These are phyloP conservation scores for Anthopleura xanthogrammica DNA, from an alignment of 92 coral and sea anemone species.

Conservation along the genomic window DNA sequence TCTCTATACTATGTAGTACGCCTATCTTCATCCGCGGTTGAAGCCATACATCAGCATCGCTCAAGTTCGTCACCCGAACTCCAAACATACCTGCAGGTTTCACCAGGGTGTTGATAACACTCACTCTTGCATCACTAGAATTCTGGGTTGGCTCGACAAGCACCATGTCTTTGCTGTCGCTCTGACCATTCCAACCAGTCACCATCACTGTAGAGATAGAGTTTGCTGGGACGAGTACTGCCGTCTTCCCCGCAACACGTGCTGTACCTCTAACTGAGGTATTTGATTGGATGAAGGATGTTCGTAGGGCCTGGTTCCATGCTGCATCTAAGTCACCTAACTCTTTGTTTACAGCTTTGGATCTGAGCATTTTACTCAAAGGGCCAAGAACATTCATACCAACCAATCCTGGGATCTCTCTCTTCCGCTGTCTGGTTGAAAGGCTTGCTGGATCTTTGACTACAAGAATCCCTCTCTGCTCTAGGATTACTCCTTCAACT, in stretches of 20 bases:
- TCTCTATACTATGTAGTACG: conserved; percentile 45
- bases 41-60: conserved; percentile 56
- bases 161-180: too few relatives aligned
- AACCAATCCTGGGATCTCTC: not conserved
- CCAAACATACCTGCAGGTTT: too few relatives aligned
- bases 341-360: conserved; percentile 7
- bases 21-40: conserved; percentile 57
- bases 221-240: too few relatives aligned
- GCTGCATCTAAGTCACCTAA: too few relatives aligned
- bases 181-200: too few relatives aligned
- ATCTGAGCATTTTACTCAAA: not conserved
- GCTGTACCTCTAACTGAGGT: too few relatives aligned
- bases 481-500: not conserved
- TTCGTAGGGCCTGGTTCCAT: conserved; percentile 2
- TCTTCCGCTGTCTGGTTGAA: not conserved
- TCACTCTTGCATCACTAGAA: too few relatives aligned
- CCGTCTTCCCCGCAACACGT: too few relatives aligned
- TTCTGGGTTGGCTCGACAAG: too few relatives aligned
- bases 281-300: too few relatives aligned
- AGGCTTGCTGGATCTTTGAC: not conserved
- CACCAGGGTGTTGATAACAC: too few relatives aligned
- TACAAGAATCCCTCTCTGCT: not conserved
- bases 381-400: not conserved
- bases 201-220: too few relatives aligned
- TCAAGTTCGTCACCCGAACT: conserved; percentile 59